Evolutionary conservation across 2,888 invertebrate genomes (phyloP).

Genomic region (Leptopilina myrica): DNA sequence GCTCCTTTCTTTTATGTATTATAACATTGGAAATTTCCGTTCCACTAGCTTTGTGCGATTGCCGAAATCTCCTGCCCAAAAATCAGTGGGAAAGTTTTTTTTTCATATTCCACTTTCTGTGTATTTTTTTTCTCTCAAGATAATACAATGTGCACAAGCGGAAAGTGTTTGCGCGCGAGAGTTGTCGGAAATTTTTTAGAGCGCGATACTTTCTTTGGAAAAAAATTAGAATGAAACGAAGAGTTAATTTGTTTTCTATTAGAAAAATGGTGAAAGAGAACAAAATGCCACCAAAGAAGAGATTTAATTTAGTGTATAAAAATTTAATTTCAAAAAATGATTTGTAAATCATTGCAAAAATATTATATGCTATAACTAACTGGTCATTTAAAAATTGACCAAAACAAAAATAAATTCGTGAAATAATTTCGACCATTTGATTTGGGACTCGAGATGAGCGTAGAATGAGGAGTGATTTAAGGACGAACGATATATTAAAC

Average conservation of each 20-base stretch:
- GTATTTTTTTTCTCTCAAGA: too few species aligned
- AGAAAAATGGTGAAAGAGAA: not conserved
- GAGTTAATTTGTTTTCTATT: not conserved
- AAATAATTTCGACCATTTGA: not conserved
- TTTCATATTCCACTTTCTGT: not conserved
- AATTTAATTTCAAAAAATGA: too few species aligned
- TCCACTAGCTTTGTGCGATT: not conserved
- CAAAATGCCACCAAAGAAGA: too few species aligned
- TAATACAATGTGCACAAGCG: not conserved
- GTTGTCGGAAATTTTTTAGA: too few species aligned
- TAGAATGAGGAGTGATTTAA: constrained; percentile 27
- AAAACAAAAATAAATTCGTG: not conserved
- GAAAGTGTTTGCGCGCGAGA: not conserved
- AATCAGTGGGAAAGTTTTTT: constrained; percentile 11
- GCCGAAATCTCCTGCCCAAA: constrained; percentile 3
- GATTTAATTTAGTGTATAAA: too few species aligned
- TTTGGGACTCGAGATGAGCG: not conserved
- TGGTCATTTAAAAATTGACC: not conserved
- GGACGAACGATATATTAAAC: constrained; percentile 39
- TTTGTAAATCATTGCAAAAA: too few species aligned
- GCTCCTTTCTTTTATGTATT: not conserved
- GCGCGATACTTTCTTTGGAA: too few species aligned
- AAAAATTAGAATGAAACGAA: too few species aligned
- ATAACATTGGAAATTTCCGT: not conserved
- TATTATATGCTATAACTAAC: too few species aligned